A percentile compares a stretch with the other conserved stretches of the same genome.
These are phyloP conservation scores for Exephanes ischioxanthus DNA, from an alignment of 2,888 invertebrate species.

Conservation along the genomic window DNA sequence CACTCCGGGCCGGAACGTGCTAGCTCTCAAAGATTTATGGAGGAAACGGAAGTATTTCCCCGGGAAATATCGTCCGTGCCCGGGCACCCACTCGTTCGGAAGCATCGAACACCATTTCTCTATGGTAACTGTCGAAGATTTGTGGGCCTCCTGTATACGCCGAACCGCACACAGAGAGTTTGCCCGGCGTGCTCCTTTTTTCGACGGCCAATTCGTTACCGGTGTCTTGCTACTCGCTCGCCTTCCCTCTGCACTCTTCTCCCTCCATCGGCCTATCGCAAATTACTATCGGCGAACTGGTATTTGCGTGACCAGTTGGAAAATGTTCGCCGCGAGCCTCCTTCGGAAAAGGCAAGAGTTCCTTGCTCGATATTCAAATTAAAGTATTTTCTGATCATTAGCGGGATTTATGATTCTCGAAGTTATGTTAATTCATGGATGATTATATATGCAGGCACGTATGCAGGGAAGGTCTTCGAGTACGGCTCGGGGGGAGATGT, in stretches of 20 bases:
- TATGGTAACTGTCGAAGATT: conserved; percentile 77
- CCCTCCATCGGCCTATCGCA: conserved; percentile 11
- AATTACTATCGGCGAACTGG: conserved; percentile 54
- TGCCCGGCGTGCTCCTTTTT: conserved; percentile 64
- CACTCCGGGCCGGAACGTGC: conserved; percentile 61
- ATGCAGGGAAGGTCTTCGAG: background rate
- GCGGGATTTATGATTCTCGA: conserved; percentile 37
- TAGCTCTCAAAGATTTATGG: conserved; percentile 79
- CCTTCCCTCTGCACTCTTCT: conserved; percentile 17
- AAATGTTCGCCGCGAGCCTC: conserved; percentile 42
- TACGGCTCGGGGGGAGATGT: conserved; percentile 4
- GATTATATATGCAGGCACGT: background rate
- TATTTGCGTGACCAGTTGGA: conserved; percentile 60
- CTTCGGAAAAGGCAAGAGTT: background rate
- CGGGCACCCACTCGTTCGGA: conserved; percentile 76
- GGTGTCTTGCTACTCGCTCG: conserved; percentile 50
- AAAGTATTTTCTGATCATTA: conserved; percentile 53
- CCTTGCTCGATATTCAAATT: conserved; percentile 49
- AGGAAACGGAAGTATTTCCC: conserved; percentile 81
- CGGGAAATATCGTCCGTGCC: conserved; percentile 78
- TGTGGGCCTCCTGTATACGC: conserved; percentile 72
- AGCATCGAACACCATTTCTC: conserved; percentile 78
- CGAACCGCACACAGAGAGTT: conserved; percentile 41
- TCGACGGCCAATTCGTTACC: conserved; percentile 71
- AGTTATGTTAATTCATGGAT: conserved; percentile 54